Conservation (phyloP, 2,797 vertebrate genomes). For the Rhincodon typus region DNA sequence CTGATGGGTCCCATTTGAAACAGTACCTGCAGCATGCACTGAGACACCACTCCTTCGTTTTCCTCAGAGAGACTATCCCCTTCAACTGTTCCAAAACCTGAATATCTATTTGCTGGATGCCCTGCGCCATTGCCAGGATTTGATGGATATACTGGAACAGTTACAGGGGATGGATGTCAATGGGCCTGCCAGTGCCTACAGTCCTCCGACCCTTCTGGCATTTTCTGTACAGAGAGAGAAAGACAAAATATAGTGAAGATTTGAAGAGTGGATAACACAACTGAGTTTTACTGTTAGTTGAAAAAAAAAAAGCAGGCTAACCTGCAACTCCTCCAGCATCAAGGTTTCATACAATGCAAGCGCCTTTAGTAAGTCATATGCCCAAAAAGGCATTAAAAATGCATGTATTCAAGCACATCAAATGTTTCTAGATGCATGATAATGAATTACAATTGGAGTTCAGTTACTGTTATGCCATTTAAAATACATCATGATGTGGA, state of each 20-base stretch:
- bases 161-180: slow-evolving; percentile 66
- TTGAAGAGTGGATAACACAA: not conserved
- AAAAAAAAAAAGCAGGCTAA: not conserved
- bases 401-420: not conserved
- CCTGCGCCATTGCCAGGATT: slow-evolving; percentile 84
- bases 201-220: slow-evolving; percentile 66
- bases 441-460: not conserved
- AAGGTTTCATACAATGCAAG: not conserved
- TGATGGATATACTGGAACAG: slow-evolving; percentile 49
- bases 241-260: slow-evolving; percentile 23
- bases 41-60: slow-evolving; percentile 94
- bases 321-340: not conserved
- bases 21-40: slow-evolving; percentile 90
- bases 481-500: not conserved
- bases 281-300: not conserved
- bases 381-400: not conserved
- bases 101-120: slow-evolving; percentile 80
- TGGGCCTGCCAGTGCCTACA: slow-evolving; percentile 69
- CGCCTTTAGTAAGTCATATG: not conserved
- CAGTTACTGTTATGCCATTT: not conserved
- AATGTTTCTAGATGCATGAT: not conserved
- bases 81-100: no score
- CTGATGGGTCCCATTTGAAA: slow-evolving; percentile 4
- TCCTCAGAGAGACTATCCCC: no score
- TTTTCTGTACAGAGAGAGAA: slow-evolving; percentile 62